These are phyloP conservation scores for Nibea coibor DNA, from an alignment of 2,113 vertebrate species.

Conservation along the genomic window DNA sequence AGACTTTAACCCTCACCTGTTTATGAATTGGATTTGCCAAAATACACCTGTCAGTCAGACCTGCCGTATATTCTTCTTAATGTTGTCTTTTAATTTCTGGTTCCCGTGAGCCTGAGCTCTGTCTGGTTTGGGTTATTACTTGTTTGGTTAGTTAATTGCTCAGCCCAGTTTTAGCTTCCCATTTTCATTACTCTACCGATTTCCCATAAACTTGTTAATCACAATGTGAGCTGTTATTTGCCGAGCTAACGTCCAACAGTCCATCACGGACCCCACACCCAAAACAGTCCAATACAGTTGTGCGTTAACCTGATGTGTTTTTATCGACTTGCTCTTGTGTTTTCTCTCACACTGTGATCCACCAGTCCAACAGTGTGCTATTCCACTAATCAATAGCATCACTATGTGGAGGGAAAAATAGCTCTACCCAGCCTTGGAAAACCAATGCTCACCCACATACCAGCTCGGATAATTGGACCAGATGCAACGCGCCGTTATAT, in stretches of 20 bases:
- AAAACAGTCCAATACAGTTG: not conserved
- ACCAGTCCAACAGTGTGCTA: not conserved
- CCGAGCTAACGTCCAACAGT: constrained; percentile 1
- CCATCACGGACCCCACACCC: not conserved
- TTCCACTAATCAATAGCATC: constrained; percentile 46
- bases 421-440: not conserved
- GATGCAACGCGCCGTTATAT: constrained; percentile 30
- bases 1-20: constrained; percentile 14
- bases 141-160: constrained; percentile 46
- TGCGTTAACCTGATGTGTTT: not conserved
- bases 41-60: constrained; percentile 40
- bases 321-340: constrained; percentile 24
- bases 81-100: constrained; percentile 7
- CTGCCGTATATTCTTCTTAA: constrained; percentile 1
- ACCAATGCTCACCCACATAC: constrained; percentile 36
- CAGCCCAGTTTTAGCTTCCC: constrained; percentile 3
- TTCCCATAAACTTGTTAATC: constrained; percentile 45
- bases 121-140: constrained; percentile 31
- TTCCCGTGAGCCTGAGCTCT: not conserved
- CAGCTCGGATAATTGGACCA: constrained; percentile 50
- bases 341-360: not conserved
- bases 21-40: constrained; percentile 11
- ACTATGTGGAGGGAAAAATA: constrained; percentile 13
- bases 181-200: constrained; percentile 48
- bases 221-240: not conserved